Percentiles rank a stretch among this genome's conserved stretches.
These are phyloP conservation scores for Eira barbara DNA, from an alignment of 2,113 vertebrate species.

Conservation along the genomic window DNA sequence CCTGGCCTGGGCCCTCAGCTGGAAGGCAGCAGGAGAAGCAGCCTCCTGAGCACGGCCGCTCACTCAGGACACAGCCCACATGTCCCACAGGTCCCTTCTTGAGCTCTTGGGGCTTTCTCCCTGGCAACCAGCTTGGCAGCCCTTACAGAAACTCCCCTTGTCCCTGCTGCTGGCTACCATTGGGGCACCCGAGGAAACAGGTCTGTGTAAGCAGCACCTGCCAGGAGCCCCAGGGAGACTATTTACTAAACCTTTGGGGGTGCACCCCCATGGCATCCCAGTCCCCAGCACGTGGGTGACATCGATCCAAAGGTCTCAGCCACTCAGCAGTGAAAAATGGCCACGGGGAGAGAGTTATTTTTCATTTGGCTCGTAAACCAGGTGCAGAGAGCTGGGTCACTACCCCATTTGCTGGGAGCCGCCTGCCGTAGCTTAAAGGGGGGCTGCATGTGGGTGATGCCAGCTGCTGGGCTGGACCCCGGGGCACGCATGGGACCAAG, in stretches of 20 bases:
- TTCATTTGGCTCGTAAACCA: background rate
- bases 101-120: background rate
- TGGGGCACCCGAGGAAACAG: slow-evolving; percentile 12
- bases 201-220: slow-evolving; percentile 54
- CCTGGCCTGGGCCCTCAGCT: background rate
- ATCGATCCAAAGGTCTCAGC: background rate
- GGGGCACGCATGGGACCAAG: background rate
- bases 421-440: accelerated
- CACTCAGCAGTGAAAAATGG: background rate
- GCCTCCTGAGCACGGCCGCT: background rate
- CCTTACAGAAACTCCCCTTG: slow-evolving; percentile 46
- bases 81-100: background rate
- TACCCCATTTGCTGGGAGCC: background rate
- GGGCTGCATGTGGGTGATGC: accelerated
- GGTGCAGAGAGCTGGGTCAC: background rate
- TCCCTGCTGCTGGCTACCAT: background rate
- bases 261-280: background rate
- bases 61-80: background rate
- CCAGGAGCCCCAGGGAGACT: slow-evolving; percentile 46
- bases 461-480: background rate
- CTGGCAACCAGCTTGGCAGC: background rate
- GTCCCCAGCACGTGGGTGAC: background rate
- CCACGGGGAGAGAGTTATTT: slow-evolving; percentile 3
- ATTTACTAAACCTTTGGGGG: slow-evolving; percentile 60
- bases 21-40: background rate